phyloP scores from a whole-genome alignment of 2,888 invertebrate genomes.

The Tachina lurida region DNA sequence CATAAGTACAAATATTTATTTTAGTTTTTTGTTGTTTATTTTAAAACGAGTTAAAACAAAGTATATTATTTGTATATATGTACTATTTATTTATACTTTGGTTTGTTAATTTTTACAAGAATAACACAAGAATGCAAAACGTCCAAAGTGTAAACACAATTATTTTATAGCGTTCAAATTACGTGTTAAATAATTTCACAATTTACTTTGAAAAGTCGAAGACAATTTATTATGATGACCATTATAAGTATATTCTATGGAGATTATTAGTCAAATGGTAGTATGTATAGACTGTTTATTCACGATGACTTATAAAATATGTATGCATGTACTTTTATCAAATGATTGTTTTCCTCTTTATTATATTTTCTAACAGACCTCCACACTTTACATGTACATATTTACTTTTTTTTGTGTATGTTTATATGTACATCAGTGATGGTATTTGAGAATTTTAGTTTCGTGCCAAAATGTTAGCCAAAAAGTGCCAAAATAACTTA shows the following conservation, averaged over 20 bases:
- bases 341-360: background rate
- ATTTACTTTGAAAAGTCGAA: background rate
- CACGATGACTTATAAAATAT: background rate
- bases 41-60: constrained; percentile 14
- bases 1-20: background rate
- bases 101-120: background rate
- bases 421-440: too few species aligned
- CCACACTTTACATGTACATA: background rate
- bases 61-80: background rate
- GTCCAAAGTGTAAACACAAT: background rate
- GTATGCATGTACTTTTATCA: background rate
- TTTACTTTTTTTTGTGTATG: background rate
- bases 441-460: too few species aligned
- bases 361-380: background rate
- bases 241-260: background rate
- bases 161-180: background rate
- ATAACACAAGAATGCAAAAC: background rate
- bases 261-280: background rate
- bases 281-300: background rate
- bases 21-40: constrained; percentile 23
- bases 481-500: too few species aligned
- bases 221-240: background rate
- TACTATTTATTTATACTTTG: constrained; percentile 3
- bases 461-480: too few species aligned
- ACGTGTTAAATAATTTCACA: constrained; percentile 9